A percentile compares a stretch with the other conserved stretches of the same genome.
Conservation (phyloP, 2,113 vertebrate genomes). For the Gasterosteus aculeatus region DNA sequence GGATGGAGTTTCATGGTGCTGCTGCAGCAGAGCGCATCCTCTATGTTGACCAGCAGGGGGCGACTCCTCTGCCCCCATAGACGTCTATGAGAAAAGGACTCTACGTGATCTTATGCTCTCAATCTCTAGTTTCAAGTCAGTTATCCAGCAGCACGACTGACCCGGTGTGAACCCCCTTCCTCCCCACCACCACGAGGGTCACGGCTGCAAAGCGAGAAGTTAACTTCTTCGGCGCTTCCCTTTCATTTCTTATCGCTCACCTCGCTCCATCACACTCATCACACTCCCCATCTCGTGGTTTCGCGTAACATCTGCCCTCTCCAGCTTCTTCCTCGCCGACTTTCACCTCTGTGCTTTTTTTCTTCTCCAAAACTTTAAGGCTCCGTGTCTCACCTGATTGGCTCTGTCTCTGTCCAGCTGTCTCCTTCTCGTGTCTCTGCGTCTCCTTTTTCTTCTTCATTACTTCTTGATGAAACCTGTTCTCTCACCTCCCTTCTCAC, state of each 20-base stretch:
- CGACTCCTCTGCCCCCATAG: not conserved
- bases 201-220: not conserved
- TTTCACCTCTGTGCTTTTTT: constrained; percentile 9
- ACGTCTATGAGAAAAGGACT: too few relatives aligned
- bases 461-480: constrained; percentile 44
- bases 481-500: constrained; percentile 21
- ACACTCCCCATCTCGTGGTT: not conserved
- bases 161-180: not conserved
- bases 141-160: not conserved
- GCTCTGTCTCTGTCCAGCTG: constrained; percentile 27
- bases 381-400: constrained; percentile 40
- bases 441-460: constrained; percentile 44
- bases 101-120: not conserved
- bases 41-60: not conserved
- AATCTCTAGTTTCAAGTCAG: too few relatives aligned
- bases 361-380: constrained; percentile 31
- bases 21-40: not conserved
- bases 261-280: constrained; percentile 6
- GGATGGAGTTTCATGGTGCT: not conserved
- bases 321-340: not conserved
- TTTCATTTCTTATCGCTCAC: not conserved
- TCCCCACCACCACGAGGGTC: not conserved
- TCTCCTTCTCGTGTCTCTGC: constrained; percentile 13
- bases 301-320: constrained; percentile 31
- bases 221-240: not conserved